phyloP scores from a whole-genome alignment of 2,888 invertebrate species.

The Caenorhabditis sp. region DNA sequence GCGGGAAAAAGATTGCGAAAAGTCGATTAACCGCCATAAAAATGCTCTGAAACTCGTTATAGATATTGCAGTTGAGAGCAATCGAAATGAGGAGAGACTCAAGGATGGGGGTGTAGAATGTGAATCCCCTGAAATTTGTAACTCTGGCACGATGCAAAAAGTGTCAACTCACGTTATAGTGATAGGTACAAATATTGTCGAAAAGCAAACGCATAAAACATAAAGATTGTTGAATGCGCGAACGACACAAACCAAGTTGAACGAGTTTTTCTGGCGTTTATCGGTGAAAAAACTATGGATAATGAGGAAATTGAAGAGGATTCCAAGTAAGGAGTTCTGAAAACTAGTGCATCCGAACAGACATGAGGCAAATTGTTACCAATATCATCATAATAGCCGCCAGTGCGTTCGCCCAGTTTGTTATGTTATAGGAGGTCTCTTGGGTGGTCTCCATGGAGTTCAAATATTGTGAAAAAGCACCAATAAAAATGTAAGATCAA shows the following conservation, averaged over 20 bases:
- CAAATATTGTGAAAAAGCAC: not conserved
- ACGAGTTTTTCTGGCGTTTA: slow-evolving; percentile 1
- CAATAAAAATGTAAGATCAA: not conserved
- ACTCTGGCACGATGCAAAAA: too few relatives aligned
- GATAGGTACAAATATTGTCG: not conserved
- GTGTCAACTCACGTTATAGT: slow-evolving; percentile 8
- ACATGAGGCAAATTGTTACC: not conserved
- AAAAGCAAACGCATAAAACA: not conserved
- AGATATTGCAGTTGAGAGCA: slow-evolving; percentile 20
- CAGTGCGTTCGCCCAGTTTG: not conserved
- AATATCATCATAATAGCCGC: not conserved
- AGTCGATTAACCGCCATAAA: slow-evolving; percentile 12
- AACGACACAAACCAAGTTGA: slow-evolving; percentile 6
- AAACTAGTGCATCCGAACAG: too few relatives aligned
- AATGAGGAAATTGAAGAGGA: slow-evolving; percentile 5
- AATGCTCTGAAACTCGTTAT: slow-evolving; percentile 25
- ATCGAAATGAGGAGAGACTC: not conserved
- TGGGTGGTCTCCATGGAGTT: not conserved
- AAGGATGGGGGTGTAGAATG: not conserved
- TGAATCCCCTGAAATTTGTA: slow-evolving; percentile 4
- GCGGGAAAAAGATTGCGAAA: slow-evolving; percentile 5
- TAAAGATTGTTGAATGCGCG: slow-evolving; percentile 16
- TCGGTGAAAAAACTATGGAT: slow-evolving; percentile 7
- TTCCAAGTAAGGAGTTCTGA: not conserved
- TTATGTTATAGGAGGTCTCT: not conserved